Conservation (phyloP, 2,113 vertebrate genomes). For the Nerophis ophidion region DNA sequence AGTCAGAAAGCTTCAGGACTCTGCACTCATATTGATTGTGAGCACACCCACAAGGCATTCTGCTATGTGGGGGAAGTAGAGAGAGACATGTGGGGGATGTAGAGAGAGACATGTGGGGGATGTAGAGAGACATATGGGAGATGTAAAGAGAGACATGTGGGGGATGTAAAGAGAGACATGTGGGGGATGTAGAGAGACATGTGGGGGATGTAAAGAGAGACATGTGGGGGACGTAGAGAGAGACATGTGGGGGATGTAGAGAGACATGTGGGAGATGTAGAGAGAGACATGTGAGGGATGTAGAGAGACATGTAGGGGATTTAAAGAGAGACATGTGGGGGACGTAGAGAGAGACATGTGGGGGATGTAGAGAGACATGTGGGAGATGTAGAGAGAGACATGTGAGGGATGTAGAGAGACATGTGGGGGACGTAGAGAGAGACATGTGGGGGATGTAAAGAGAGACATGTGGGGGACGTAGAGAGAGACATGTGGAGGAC, state of each 20-base stretch:
- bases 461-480: constrained; percentile 56
- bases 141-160: too few species aligned
- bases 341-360: constrained; percentile 49
- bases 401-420: constrained; percentile 55
- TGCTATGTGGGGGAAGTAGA: constrained; percentile 57
- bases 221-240: too few species aligned
- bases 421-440: constrained; percentile 53
- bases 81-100: too few species aligned
- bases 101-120: too few species aligned
- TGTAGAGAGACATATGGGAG: too few species aligned
- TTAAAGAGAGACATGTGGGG: constrained; percentile 49
- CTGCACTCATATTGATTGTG: constrained; percentile 61
- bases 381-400: constrained; percentile 48
- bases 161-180: too few species aligned
- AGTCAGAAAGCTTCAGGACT: constrained; percentile 60
- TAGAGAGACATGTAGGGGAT: constrained; percentile 56
- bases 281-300: constrained; percentile 57
- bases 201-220: too few species aligned
- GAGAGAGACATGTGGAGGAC: constrained; percentile 56
- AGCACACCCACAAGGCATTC: constrained; percentile 46
- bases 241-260: constrained; percentile 54
- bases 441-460: constrained; percentile 56
- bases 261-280: constrained; percentile 57
- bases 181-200: too few species aligned
- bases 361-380: constrained; percentile 53